These are phyloP conservation scores for Nemurella pictetii DNA, from an alignment of 2,888 invertebrate species.

Conservation along the genomic window DNA sequence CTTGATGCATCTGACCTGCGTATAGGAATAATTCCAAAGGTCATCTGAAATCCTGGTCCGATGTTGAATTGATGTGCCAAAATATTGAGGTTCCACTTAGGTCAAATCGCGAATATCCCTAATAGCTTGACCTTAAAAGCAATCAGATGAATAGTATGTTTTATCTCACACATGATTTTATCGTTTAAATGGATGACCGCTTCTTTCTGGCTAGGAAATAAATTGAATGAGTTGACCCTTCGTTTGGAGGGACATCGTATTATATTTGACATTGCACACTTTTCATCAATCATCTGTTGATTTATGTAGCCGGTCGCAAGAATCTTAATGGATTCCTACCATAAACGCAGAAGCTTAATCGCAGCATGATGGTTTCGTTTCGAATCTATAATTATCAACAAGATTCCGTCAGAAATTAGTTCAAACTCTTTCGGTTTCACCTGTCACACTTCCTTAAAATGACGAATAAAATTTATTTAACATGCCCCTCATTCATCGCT, in stretches of 20 bases:
- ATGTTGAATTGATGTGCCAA: too few relatives aligned
- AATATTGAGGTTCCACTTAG: neutral
- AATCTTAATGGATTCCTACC: neutral
- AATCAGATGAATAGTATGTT: neutral
- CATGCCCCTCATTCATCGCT: neutral
- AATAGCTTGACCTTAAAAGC: neutral
- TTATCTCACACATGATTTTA: neutral
- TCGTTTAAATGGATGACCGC: neutral
- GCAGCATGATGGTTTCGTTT: neutral
- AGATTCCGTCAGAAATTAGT: neutral
- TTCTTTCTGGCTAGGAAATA: neutral
- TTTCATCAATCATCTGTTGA: neutral
- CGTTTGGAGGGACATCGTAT: neutral
- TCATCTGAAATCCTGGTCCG: too few relatives aligned
- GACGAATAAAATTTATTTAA: neutral
- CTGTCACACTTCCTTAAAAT: neutral
- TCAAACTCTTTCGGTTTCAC: neutral
- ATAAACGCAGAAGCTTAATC: neutral
- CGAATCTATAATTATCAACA: neutral
- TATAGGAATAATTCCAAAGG: neutral
- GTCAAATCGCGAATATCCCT: neutral
- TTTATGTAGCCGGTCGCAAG: neutral
- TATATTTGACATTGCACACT: neutral
- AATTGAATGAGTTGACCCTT: neutral
- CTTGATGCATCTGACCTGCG: neutral